Evolutionary conservation across 2,888 invertebrate species (phyloP).

Genomic region (Athrips mouffetella): DNA sequence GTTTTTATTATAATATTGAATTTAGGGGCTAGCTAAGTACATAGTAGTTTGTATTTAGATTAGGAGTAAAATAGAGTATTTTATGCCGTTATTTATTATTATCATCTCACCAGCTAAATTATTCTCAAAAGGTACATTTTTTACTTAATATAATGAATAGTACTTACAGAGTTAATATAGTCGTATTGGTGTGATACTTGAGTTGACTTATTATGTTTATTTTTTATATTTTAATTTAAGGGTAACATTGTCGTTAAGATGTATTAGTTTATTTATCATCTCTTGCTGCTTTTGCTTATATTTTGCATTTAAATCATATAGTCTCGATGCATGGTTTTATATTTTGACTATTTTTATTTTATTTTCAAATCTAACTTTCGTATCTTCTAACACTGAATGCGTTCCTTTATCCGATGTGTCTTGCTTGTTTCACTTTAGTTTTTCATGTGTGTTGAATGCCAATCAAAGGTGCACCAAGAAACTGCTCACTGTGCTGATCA

Average conservation of each 20-base stretch:
- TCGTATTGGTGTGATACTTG: not conserved
- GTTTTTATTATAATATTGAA: not conserved
- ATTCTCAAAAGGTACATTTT: too few species aligned
- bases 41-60: not conserved
- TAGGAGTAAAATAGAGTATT: not conserved
- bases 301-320: constrained; percentile 3
- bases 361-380: too few species aligned
- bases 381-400: too few species aligned
- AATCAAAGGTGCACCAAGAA: too few species aligned
- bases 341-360: not conserved
- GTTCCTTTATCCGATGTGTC: too few species aligned
- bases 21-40: not conserved
- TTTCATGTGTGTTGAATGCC: too few species aligned
- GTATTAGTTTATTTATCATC: not conserved
- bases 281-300: not conserved
- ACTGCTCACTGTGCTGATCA: too few species aligned
- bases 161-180: not conserved
- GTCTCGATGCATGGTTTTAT: not conserved
- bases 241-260: not conserved
- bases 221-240: not conserved
- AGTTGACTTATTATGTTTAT: not conserved
- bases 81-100: not conserved
- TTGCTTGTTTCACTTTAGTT: too few species aligned
- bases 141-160: too few species aligned
- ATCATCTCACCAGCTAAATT: constrained; percentile 3